phyloP scores from a whole-genome alignment of 2,888 invertebrate species.

The Euphydryas editha region DNA sequence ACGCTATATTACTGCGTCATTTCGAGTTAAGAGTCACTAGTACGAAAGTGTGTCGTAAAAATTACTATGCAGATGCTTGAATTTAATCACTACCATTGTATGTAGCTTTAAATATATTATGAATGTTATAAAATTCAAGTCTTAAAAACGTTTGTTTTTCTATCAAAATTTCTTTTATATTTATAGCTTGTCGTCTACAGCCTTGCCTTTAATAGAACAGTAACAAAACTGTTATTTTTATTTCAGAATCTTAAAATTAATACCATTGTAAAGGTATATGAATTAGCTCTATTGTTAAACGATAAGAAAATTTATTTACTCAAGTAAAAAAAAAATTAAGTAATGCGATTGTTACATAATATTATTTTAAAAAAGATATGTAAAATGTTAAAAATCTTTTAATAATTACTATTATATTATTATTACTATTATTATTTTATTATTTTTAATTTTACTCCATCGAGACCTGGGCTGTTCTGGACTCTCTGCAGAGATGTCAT shows the following conservation, averaged over 20 bases:
- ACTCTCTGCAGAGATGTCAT: too few species aligned
- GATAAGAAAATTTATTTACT: too few species aligned
- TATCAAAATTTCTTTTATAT: slow-evolving; percentile 5
- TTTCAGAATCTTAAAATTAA: neutral
- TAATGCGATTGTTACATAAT: too few species aligned
- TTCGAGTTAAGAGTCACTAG: slow-evolving; percentile 32
- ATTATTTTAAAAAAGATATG: too few species aligned
- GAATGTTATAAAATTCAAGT: neutral
- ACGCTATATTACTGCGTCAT: slow-evolving; percentile 32
- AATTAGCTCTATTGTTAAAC: too few species aligned
- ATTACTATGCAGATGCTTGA: slow-evolving; percentile 37
- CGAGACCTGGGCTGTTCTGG: too few species aligned
- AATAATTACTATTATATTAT: too few species aligned
- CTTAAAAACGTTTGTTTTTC: neutral
- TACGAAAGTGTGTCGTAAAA: slow-evolving; percentile 30
- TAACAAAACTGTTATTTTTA: neutral
- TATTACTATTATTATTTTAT: too few species aligned
- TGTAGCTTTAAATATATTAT: slow-evolving; percentile 15
- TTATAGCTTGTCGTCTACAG: neutral
- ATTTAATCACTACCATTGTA: slow-evolving; percentile 27
- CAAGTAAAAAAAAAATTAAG: too few species aligned
- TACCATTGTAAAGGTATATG: too few species aligned
- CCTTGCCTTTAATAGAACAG: neutral
- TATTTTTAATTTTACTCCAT: too few species aligned
- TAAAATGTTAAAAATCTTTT: too few species aligned